Base-by-base conservation (phyloP, 2,888 invertebrate species). In the Epicampocera succincta region DNA sequence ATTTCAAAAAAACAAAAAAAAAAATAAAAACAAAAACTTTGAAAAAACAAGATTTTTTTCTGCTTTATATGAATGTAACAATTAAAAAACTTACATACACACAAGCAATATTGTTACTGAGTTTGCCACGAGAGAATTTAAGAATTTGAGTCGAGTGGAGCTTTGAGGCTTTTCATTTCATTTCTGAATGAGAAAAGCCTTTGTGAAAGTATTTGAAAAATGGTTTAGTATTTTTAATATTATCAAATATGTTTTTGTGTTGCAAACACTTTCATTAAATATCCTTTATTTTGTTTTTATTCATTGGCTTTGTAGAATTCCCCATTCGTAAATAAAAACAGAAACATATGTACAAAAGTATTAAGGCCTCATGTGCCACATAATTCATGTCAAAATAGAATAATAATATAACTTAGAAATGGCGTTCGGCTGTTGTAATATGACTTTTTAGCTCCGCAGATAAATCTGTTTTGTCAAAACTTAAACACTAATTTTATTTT, bases 211-310 rank as follows among this genome's bases (percentile, higher is more conserved):
- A 13, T 68, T 68, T 61, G 6, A 25, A 68, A 33, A 48, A 48
- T 48, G n/a, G 9, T 69, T 25, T 25, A n/a, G 42, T 61, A 33
- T 52, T 75, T 71, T 58, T 38, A 66, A 72, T 76, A 65, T 63
- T 56, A 69, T 56, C 12, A 46, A 44, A 63, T 73, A 60, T 61
- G 29, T 42, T 52, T 50, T 25, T 52, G 2, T 54, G 29, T 54
- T 80, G 29, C 50, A n/a, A 61, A 44, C 54, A 76, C 50, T 68
- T 76, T 61, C 72, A 56, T 76, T 72, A 66, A 19, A 80, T 63
- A 40, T n/a, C 17, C 38, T 17, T 58, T 40, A 21, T 44, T n/a
- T 33, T 42, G 8, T 54, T 33, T 56, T 25, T 3, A 3, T 25
- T 25, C 33, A 33, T 33, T 33, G 33, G 33, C 33, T 33, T 29